Evolutionary conservation across 2,113 vertebrate genomes (phyloP).

Genomic region (Vicugna pacos): DNA sequence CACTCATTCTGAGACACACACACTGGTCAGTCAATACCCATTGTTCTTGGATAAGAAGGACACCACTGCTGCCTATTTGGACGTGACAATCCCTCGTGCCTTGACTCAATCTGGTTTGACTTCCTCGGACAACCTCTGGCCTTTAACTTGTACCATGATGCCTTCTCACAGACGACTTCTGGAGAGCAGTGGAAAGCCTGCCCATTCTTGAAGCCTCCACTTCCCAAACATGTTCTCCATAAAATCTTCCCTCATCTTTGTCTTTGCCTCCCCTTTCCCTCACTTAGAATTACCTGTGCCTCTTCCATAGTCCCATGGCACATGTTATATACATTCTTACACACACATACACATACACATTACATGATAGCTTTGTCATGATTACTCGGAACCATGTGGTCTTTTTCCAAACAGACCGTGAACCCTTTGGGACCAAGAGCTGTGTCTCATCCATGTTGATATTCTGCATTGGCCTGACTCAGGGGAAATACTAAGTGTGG

Average conservation of each 20-base stretch:
- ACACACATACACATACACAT: not conserved
- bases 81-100: not conserved
- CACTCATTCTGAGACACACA: not conserved
- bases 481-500: not conserved
- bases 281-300: not conserved
- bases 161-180: not conserved
- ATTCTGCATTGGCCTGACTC: not conserved
- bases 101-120: not conserved
- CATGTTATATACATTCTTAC: too few relatives aligned
- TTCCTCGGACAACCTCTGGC: not conserved
- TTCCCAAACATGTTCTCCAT: not conserved
- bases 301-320: not conserved
- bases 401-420: not conserved
- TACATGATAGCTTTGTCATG: too few relatives aligned
- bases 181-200: not conserved
- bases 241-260: not conserved
- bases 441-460: not conserved
- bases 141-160: rapidly evolving
- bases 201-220: not conserved
- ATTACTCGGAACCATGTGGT: not conserved
- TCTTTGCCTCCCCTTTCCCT: not conserved
- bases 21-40: not conserved
- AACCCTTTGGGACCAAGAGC: not conserved
- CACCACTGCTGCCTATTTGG: not conserved
- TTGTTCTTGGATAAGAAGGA: not conserved